These are phyloP conservation scores for Drosophila bocqueti DNA, from an alignment of 1,140 invertebrate genomes.

Conservation along the genomic window DNA sequence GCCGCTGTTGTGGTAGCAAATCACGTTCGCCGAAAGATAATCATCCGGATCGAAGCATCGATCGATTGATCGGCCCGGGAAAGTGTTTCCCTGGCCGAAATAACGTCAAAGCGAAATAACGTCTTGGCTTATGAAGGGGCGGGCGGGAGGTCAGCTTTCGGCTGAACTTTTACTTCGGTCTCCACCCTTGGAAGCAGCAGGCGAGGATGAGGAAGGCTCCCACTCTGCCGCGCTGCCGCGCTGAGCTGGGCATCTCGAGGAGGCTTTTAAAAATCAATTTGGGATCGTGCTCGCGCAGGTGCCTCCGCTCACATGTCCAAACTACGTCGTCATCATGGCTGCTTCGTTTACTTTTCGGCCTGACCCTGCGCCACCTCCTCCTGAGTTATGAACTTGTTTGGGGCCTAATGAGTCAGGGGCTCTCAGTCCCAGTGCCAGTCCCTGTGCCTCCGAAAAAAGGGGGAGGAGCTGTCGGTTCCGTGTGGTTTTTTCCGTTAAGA, in stretches of 20 bases:
- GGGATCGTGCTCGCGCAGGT: constrained; percentile 41
- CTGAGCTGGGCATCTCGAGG: background rate
- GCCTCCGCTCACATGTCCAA: constrained; percentile 67
- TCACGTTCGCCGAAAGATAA: constrained; percentile 55
- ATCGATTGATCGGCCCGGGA: constrained; percentile 36
- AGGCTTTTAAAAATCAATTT: constrained; percentile 72
- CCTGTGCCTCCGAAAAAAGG: constrained; percentile 16
- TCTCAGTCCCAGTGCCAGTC: background rate
- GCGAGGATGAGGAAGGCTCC: constrained; percentile 18
- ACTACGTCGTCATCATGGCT: constrained; percentile 41
- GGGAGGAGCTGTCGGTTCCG: constrained; percentile 34
- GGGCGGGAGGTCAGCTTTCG: constrained; percentile 8
- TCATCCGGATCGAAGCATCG: constrained; percentile 27
- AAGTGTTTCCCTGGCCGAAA: constrained; percentile 54
- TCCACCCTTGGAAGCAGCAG: constrained; percentile 24
- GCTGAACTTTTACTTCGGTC: constrained; percentile 43
- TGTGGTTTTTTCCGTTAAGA: constrained; percentile 39
- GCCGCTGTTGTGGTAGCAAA: constrained; percentile 57
- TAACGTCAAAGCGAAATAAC: constrained; percentile 25
- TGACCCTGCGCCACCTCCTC: constrained; percentile 59
- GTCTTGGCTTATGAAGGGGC: constrained; percentile 22
- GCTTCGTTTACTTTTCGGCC: constrained; percentile 62
- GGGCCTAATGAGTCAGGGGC: constrained; percentile 65
- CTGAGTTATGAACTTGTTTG: constrained; percentile 78
- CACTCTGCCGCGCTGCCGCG: constrained; percentile 14